Percentiles rank a stretch among this genome's conserved stretches.
phyloP scores from a whole-genome alignment of 2,113 vertebrate genomes.

The Lepus americanus region DNA sequence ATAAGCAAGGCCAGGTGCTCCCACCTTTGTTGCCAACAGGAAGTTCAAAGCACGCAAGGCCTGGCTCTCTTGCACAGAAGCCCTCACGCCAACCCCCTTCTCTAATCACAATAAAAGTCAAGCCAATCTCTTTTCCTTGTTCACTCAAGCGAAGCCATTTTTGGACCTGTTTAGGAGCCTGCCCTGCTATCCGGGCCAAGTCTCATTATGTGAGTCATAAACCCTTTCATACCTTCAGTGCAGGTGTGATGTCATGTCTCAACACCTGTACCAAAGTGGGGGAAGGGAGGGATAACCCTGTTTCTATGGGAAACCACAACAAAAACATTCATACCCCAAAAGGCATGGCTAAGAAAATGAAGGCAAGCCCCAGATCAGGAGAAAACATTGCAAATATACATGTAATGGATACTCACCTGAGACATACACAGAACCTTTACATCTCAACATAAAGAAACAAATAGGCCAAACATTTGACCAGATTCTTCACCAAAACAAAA shows the following conservation, averaged over 20 bases:
- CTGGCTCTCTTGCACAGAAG: constrained; percentile 26
- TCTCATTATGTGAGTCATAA: neutral
- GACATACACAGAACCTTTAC: neutral
- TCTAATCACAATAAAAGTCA: constrained; percentile 8
- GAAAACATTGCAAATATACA: neutral
- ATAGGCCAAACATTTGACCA: neutral
- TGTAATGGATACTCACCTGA: neutral
- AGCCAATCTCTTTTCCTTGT: neutral
- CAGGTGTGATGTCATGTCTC: neutral
- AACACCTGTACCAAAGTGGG: neutral
- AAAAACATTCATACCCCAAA: constrained; percentile 29
- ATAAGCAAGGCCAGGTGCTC: constrained; percentile 67
- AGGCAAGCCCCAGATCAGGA: neutral
- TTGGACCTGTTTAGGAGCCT: neutral
- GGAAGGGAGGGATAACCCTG: neutral
- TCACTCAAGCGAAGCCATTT: neutral
- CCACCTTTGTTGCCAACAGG: constrained; percentile 70
- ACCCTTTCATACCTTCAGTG: neutral
- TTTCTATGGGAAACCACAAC: constrained; percentile 27
- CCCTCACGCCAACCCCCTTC: neutral
- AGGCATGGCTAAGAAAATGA: neutral
- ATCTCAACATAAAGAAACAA: constrained; percentile 9
- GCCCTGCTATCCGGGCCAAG: constrained; percentile 14
- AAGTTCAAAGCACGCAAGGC: constrained; percentile 51
- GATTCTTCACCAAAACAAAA: constrained; percentile 43